These are phyloP conservation scores for Embiotoca jacksoni DNA, from an alignment of 2,113 vertebrate species.

Conservation along the genomic window DNA sequence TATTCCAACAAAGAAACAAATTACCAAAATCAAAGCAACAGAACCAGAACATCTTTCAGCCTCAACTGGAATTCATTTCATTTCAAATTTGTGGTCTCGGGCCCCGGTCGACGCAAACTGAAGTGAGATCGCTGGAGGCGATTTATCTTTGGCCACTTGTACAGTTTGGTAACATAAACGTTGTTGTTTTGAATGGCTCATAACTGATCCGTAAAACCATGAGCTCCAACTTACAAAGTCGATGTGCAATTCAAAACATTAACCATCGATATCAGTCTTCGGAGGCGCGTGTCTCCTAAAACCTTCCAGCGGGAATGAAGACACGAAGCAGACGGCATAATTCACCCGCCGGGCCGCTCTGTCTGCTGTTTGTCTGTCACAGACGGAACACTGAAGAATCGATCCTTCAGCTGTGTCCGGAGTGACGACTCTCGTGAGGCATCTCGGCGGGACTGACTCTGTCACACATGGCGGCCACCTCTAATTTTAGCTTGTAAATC, in stretches of 20 bases:
- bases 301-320: not conserved
- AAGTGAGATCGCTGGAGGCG: not conserved
- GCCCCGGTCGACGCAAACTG: too few species aligned
- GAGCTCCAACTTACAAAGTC: not conserved
- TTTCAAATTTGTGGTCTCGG: too few species aligned
- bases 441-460: conserved; percentile 40
- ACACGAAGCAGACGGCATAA: conserved; percentile 7
- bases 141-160: too few species aligned
- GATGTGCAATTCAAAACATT: not conserved
- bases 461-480: conserved; percentile 28
- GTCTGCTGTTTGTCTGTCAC: conserved; percentile 42
- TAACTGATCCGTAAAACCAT: not conserved
- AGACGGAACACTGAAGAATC: conserved; percentile 46
- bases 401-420: conserved; percentile 38
- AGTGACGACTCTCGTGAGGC: conserved; percentile 41
- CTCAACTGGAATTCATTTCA: too few species aligned
- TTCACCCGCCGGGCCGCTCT: not conserved
- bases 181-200: not conserved
- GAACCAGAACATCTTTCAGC: too few species aligned
- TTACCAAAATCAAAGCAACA: too few species aligned
- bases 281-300: conserved; percentile 2
- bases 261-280: conserved; percentile 1
- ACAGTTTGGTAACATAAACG: not conserved
- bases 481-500: conserved; percentile 68
- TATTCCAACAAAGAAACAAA: too few species aligned